Conservation (phyloP, 2,888 invertebrate genomes). For the Erebia palarica region DNA sequence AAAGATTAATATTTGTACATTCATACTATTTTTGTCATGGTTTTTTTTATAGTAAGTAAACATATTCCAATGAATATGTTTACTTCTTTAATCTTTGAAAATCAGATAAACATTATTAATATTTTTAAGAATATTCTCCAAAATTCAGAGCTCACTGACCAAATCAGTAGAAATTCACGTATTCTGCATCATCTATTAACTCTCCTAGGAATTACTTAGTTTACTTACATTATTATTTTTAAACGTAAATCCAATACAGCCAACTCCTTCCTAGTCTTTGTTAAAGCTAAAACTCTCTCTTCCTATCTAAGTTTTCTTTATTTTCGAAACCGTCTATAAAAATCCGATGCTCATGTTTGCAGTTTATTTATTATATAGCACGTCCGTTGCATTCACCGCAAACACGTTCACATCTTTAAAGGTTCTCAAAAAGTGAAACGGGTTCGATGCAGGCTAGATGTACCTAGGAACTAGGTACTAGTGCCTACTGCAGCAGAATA, state of each 20-base stretch:
- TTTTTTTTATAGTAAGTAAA: no score
- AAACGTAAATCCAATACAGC: not conserved
- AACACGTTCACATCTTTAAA: constrained; percentile 41
- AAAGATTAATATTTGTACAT: no score
- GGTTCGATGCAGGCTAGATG: not conserved
- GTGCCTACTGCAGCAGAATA: no score
- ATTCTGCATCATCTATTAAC: not conserved
- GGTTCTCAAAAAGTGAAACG: not conserved
- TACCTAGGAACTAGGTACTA: not conserved
- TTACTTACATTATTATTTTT: no score
- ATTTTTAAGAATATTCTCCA: no score
- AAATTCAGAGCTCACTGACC: no score
- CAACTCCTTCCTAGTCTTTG: constrained; percentile 3
- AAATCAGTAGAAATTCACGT: no score
- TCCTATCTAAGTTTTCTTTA: constrained; percentile 10
- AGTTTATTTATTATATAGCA: constrained; percentile 41
- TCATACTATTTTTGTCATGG: no score
- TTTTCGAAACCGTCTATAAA: constrained; percentile 14
- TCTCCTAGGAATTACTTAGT: no score
- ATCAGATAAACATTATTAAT: no score
- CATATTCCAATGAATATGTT: no score
- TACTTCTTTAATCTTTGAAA: no score
- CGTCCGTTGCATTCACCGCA: constrained; percentile 34
- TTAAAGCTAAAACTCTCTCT: not conserved
- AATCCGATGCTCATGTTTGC: constrained; percentile 16